Base-by-base conservation (phyloP, 2,113 vertebrate genomes). In the Dunckerocampus dactyliophorus region DNA sequence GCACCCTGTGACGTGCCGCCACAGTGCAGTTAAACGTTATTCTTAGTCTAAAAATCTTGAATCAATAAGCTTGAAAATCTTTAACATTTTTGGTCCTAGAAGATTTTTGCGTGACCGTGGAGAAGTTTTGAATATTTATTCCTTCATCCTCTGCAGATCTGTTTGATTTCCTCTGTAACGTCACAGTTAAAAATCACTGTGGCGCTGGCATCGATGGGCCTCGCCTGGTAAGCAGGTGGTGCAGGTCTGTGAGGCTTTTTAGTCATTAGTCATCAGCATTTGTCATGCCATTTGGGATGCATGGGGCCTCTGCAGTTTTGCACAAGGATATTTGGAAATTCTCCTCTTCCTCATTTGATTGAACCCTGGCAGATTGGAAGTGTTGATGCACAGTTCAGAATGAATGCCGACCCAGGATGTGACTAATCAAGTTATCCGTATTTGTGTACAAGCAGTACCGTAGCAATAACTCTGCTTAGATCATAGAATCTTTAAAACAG, bases 231-330 rank as follows among this genome's bases (percentile, higher is more conserved):
- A 71, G 63, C 77, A 82, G 80, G 75, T 78, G 77, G 82, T 54
- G 75, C 72, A 73, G 52, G 68, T 78, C 68, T 72, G 43, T 55
- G 57, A 74, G 66, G 69, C 57, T 60, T 47, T 75, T 67, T 55
- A 61, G 47, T 57, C 61, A 59, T 82, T 71, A 72, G 74, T 77
- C 74, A 74, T 61, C 55, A 62, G 61, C 69, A 50, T 81, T 79
- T 79, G 75, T 76, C 63, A 62, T 50, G 51, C 58, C 37, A 56
- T 63, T 79, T 62, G 66, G 56, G 57, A 68, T 48, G 61, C 71
- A 62, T 34, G 24, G 46, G 63, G 66, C 66, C 54, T 46, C 61
- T 59, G 39, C 15, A 4, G 60, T 63, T 62, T 48, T 58, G 57
- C 42, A 50, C 59, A 20, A 46, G 57, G 47, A 65, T 59, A 24